phyloP scores from a whole-genome alignment of 37 sponge, comb jelly and placozoan species.

The Crambe crambe region DNA sequence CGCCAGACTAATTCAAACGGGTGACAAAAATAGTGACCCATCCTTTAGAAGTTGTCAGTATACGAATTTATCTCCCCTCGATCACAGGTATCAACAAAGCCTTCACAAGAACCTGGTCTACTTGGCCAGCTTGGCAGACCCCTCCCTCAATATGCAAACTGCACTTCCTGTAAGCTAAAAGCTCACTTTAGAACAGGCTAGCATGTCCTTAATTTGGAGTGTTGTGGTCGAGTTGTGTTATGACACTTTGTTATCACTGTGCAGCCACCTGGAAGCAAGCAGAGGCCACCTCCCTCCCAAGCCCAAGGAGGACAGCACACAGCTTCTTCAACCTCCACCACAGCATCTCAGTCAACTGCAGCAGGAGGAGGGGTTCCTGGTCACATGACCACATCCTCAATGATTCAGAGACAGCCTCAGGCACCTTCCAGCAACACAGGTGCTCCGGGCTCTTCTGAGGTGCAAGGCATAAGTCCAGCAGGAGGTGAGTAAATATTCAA shows the following conservation, averaged over 20 bases:
- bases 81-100: constrained; percentile 87
- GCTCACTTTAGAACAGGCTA: neutral
- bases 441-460: neutral
- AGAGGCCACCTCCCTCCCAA: too few relatives aligned
- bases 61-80: too few relatives aligned
- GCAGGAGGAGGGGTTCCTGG: neutral
- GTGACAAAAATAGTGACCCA: neutral
- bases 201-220: too few relatives aligned
- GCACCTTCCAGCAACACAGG: constrained; percentile 5
- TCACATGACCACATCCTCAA: neutral
- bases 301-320: too few relatives aligned
- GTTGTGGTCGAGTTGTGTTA: too few relatives aligned
- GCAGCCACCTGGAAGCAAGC: neutral
- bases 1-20: too few relatives aligned
- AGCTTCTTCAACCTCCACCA: too few relatives aligned
- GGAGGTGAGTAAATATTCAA: neutral
- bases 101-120: constrained; percentile 85
- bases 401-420: neutral
- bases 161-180: constrained; percentile 54
- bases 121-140: constrained; percentile 81
- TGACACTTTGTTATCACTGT: too few relatives aligned
- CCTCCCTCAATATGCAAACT: constrained; percentile 53
- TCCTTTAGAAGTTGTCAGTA: too few relatives aligned
- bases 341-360: neutral
- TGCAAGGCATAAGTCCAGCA: neutral